Percentiles rank a stretch among this genome's conserved stretches.
phyloP scores from a whole-genome alignment of 2,113 vertebrate species.

The Leuciscus idus region DNA sequence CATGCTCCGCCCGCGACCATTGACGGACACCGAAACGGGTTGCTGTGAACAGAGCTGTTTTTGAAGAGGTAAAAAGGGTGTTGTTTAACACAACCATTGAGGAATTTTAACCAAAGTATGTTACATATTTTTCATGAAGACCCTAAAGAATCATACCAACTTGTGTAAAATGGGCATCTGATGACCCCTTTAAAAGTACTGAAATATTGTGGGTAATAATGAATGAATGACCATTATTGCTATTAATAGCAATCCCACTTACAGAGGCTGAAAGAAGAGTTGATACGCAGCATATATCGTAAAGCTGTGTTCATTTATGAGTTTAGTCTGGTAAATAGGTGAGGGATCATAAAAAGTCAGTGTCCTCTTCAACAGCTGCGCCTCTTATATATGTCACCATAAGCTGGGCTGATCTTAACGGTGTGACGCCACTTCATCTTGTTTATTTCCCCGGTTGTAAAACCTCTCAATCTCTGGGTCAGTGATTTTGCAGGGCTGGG shows the following conservation, averaged over 20 bases:
- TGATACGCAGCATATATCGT: background rate
- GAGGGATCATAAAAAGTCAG: slow-evolving; percentile 10
- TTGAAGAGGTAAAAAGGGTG: no score
- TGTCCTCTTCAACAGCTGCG: background rate
- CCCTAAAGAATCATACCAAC: no score
- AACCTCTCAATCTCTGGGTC: slow-evolving; percentile 11
- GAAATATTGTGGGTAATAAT: background rate
- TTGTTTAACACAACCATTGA: no score
- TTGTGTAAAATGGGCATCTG: no score
- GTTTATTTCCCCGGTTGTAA: slow-evolving; percentile 24
- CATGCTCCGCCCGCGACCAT: no score
- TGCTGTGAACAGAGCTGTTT: no score
- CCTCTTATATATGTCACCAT: background rate
- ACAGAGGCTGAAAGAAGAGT: background rate
- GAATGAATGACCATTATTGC: background rate
- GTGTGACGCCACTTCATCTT: slow-evolving; percentile 12
- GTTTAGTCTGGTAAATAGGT: background rate
- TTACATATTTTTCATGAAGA: no score
- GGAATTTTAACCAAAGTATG: no score
- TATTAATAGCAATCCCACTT: background rate
- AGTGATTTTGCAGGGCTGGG: background rate
- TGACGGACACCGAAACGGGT: no score
- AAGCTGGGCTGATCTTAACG: background rate
- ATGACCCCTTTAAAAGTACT: background rate
- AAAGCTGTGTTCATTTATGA: background rate